Percentiles rank a stretch among this genome's conserved stretches.
Evolutionary conservation across 2,113 vertebrate genomes (phyloP).

Genomic region (Emydura subglobosa): DNA sequence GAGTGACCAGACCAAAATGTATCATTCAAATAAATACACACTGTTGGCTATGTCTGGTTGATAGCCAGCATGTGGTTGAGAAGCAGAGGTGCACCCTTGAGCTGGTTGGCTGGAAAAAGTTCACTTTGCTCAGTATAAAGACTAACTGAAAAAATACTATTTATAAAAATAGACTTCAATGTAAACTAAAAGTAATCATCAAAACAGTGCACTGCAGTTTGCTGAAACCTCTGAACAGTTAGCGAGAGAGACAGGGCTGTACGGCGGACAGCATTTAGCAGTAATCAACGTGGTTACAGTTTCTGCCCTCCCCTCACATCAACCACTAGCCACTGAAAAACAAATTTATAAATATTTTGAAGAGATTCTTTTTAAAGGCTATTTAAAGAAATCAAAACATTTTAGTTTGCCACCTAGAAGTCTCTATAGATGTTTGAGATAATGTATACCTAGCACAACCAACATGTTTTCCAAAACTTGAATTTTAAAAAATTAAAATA

Average conservation of each 20-base stretch:
- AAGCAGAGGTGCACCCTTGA: neutral
- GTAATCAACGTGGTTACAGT: neutral
- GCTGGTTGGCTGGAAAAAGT: neutral
- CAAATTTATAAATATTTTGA: neutral
- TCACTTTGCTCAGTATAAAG: neutral
- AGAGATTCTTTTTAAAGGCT: neutral
- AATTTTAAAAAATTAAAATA: neutral
- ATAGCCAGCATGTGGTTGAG: neutral
- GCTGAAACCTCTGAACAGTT: neutral
- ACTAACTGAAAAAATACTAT: neutral
- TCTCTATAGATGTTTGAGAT: neutral
- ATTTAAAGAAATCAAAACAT: slow-evolving; percentile 21
- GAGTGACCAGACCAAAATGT: neutral
- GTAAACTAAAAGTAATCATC: neutral
- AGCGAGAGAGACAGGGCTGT: neutral
- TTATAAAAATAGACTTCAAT: slow-evolving; percentile 7
- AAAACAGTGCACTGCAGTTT: neutral
- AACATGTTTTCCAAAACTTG: neutral
- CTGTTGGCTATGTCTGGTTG: neutral
- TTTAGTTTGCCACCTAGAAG: neutral
- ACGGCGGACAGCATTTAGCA: neutral
- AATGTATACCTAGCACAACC: neutral
- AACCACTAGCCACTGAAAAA: neutral
- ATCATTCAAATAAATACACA: neutral
- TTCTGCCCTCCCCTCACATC: neutral